phyloP scores from a whole-genome alignment of 2,113 vertebrate species.

The Melanerpes formicivorus region DNA sequence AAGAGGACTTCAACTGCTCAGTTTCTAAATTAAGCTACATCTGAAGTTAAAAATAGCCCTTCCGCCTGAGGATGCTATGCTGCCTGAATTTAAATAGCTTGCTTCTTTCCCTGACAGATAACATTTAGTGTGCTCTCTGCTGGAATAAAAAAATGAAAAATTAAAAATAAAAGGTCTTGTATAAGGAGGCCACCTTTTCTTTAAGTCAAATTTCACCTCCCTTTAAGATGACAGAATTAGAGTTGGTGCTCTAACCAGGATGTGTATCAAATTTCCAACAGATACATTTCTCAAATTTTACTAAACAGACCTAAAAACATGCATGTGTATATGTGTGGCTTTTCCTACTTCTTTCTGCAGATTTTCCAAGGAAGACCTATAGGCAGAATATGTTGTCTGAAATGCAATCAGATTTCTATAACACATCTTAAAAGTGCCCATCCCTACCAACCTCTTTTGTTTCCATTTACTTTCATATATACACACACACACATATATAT shows the following conservation, averaged over 20 bases:
- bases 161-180: not conserved
- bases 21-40: conserved; percentile 89
- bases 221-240: not conserved
- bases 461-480: not conserved
- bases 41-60: conserved; percentile 89
- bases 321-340: not conserved
- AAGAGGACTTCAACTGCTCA: conserved; percentile 80
- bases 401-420: not conserved
- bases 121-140: conserved; percentile 68
- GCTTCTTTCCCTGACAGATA: conserved; percentile 69
- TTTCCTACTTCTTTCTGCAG: not conserved
- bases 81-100: conserved; percentile 82
- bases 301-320: not conserved
- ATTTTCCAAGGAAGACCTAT: not conserved
- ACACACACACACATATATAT: no score
- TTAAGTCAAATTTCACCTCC: not conserved
- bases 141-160: not conserved
- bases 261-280: not conserved
- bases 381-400: not conserved
- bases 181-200: conserved; percentile 23
- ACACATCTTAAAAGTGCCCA: not conserved
- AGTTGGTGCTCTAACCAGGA: not conserved
- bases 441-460: not conserved
- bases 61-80: conserved; percentile 76
- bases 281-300: not conserved